These are phyloP conservation scores for Agapornis roseicollis DNA, from an alignment of 2,113 vertebrate species.

Conservation along the genomic window DNA sequence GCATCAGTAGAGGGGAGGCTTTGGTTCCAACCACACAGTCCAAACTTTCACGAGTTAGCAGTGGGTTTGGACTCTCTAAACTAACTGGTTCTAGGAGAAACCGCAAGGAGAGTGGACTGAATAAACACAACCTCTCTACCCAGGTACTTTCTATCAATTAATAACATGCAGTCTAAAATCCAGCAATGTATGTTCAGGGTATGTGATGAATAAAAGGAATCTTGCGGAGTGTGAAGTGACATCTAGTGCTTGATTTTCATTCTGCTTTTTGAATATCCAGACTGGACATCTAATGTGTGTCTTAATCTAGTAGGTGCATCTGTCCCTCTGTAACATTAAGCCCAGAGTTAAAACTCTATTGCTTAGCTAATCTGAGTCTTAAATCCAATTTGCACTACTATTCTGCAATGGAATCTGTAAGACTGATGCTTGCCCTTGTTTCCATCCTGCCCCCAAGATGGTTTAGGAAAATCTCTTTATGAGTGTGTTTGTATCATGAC, in stretches of 20 bases:
- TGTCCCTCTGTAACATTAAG: neutral
- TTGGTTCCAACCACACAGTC: conserved; percentile 88
- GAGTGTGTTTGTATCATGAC: fast-evolving
- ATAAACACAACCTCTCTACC: conserved; percentile 91
- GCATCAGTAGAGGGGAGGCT: conserved; percentile 91
- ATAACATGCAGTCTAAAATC: neutral
- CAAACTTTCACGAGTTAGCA: conserved; percentile 95
- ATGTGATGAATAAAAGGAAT: neutral
- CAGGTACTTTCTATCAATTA: conserved; percentile 77
- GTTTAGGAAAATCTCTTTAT: neutral
- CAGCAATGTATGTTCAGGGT: neutral
- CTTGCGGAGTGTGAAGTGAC: neutral
- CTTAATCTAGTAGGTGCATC: neutral
- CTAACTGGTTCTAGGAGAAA: conserved; percentile 91
- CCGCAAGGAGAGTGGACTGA: conserved; percentile 92
- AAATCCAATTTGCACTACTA: neutral
- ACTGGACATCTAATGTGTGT: neutral
- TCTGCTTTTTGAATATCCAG: neutral
- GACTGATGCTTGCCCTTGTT: neutral
- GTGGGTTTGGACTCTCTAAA: conserved; percentile 96
- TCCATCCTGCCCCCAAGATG: neutral
- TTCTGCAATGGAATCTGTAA: neutral
- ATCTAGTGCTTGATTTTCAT: neutral
- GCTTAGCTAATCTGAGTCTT: neutral
- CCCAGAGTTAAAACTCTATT: neutral